A percentile compares a stretch with the other conserved stretches of the same genome.
Evolutionary conservation across 1,140 invertebrate species (phyloP).

Genomic region (Geopemphigus sp.): DNA sequence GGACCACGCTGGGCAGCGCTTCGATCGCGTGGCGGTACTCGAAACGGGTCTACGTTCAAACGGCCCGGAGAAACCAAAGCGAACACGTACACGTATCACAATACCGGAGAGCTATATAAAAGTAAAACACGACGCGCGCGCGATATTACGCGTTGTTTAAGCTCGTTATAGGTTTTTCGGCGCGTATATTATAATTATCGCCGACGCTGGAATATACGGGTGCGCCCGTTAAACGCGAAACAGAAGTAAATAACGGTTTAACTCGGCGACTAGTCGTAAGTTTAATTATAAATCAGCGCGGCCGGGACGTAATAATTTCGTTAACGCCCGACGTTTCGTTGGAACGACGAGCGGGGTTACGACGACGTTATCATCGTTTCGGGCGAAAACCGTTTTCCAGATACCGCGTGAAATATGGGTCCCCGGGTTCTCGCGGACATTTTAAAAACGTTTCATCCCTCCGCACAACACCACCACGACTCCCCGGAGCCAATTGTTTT

Average conservation of each 20-base stretch:
- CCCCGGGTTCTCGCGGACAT: neutral
- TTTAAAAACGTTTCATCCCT: slow-evolving; percentile 6
- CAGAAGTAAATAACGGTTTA: slow-evolving; percentile 23
- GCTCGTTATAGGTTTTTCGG: no score
- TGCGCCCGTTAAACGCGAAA: neutral
- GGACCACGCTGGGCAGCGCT: no score
- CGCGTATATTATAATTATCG: neutral
- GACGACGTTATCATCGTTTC: slow-evolving; percentile 31
- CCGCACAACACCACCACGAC: no score
- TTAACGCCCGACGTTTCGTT: slow-evolving; percentile 13
- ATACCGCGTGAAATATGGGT: slow-evolving; percentile 12
- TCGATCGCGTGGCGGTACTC: no score
- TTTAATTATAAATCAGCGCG: slow-evolving; percentile 26
- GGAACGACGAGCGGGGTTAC: neutral
- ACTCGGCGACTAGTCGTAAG: slow-evolving; percentile 4
- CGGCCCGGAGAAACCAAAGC: no score
- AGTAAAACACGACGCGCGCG: neutral
- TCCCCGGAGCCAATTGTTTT: neutral
- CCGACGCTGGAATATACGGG: neutral
- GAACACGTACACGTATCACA: no score
- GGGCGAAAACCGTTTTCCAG: slow-evolving; percentile 11
- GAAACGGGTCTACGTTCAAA: no score
- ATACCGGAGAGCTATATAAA: neutral
- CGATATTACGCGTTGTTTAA: no score
- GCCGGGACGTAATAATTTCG: slow-evolving; percentile 12